Evolutionary conservation across 2,797 vertebrate genomes (phyloP).

Genomic region (Oreochromis mossambicus): DNA sequence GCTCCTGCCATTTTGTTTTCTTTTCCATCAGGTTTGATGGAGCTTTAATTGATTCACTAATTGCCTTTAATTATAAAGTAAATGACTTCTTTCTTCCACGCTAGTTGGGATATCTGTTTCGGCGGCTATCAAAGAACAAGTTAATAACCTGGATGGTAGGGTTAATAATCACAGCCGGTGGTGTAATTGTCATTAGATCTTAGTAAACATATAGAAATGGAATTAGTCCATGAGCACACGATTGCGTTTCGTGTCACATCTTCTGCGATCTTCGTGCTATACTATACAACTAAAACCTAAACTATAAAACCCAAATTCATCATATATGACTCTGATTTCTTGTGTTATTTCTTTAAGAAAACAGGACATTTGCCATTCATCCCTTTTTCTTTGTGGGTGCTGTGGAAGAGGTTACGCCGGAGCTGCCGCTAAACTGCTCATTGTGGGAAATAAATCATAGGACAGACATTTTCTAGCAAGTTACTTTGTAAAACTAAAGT

Average conservation of each 20-base stretch:
- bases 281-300: background rate
- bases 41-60: constrained; percentile 75
- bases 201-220: constrained; percentile 45
- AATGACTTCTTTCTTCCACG: constrained; percentile 51
- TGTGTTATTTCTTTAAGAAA: background rate
- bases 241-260: constrained; percentile 36
- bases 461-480: constrained; percentile 25
- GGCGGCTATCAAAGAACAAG: constrained; percentile 56
- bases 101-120: constrained; percentile 56
- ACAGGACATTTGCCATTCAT: background rate
- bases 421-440: constrained; percentile 22
- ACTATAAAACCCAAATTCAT: constrained; percentile 22
- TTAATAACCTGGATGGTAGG: constrained; percentile 61
- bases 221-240: constrained; percentile 40
- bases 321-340: background rate
- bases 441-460: constrained; percentile 43
- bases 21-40: constrained; percentile 66
- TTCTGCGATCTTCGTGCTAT: constrained; percentile 7
- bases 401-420: background rate
- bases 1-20: constrained; percentile 55
- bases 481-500: constrained; percentile 46
- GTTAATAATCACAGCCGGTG: constrained; percentile 62
- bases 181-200: constrained; percentile 55
- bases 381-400: background rate
- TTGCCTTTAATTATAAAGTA: constrained; percentile 75